phyloP scores from a whole-genome alignment of 2,888 invertebrate species.

The Catocala nupta region DNA sequence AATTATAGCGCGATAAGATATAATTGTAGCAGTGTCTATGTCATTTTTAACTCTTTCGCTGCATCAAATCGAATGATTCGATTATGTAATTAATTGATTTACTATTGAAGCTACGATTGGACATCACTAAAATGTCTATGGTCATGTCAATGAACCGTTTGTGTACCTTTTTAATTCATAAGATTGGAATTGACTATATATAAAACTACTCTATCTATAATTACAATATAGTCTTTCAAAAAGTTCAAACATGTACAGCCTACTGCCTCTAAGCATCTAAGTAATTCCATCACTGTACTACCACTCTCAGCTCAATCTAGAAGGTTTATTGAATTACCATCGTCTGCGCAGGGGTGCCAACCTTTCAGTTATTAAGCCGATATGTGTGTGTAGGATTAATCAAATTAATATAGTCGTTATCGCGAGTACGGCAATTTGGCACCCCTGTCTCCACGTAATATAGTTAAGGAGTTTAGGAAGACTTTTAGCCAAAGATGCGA shows the following conservation, averaged over 20 bases:
- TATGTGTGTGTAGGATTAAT: constrained; percentile 68
- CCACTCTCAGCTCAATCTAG: constrained; percentile 26
- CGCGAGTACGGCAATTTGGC: constrained; percentile 69
- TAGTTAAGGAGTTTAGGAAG: constrained; percentile 45
- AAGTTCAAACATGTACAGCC: background rate
- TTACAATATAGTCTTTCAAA: background rate
- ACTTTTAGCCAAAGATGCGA: constrained; percentile 49
- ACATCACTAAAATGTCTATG: too few relatives aligned
- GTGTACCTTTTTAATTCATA: too few relatives aligned
- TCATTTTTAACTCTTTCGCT: too few relatives aligned
- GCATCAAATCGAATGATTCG: too few relatives aligned
- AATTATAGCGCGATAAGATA: too few relatives aligned
- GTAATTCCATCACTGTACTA: constrained; percentile 13
- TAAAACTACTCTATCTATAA: too few relatives aligned
- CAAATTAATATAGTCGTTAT: constrained; percentile 76
- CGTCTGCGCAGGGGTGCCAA: constrained; percentile 47
- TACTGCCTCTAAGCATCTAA: constrained; percentile 1
- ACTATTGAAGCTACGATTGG: too few relatives aligned
- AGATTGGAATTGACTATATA: too few relatives aligned
- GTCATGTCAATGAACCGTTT: too few relatives aligned
- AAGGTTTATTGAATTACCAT: constrained; percentile 40
- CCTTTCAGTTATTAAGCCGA: constrained; percentile 60
- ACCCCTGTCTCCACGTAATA: constrained; percentile 54
- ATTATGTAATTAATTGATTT: too few relatives aligned
- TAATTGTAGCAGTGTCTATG: too few relatives aligned